Evolutionary conservation across 2,113 vertebrate species (phyloP).

Genomic region (Callipepla squamata): DNA sequence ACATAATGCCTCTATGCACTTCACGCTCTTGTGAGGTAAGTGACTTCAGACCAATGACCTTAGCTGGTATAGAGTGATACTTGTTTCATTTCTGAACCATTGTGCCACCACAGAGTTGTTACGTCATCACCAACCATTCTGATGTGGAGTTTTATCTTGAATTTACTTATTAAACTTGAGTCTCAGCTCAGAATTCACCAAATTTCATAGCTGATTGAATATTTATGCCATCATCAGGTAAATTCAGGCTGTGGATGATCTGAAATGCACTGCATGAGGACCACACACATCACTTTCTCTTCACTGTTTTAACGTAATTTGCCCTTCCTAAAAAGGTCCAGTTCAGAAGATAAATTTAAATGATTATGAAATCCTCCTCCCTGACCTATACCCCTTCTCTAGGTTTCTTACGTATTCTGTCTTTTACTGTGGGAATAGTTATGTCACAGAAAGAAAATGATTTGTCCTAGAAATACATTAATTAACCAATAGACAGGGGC

Average conservation of each 20-base stretch:
- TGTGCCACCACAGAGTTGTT: background rate
- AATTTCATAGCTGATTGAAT: background rate
- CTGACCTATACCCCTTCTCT: background rate
- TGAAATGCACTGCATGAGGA: background rate
- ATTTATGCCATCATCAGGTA: background rate
- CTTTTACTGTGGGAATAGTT: slow-evolving; percentile 32
- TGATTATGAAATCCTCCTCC: background rate
- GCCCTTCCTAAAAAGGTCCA: background rate
- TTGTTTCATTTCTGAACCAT: background rate
- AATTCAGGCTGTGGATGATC: background rate
- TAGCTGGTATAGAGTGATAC: background rate
- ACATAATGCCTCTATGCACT: background rate
- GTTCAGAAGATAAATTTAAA: background rate
- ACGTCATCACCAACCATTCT: background rate
- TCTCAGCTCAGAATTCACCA: background rate
- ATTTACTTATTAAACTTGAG: background rate
- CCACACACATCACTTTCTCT: background rate
- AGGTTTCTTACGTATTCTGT: background rate
- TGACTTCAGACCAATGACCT: background rate
- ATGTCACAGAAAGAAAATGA: background rate
- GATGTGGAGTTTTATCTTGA: background rate
- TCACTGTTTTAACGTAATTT: background rate
- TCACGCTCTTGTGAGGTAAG: background rate
- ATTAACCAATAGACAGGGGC: background rate
- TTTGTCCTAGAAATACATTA: slow-evolving; percentile 55